Percentiles rank a stretch among this genome's conserved stretches.
phyloP scores from a whole-genome alignment of 2,888 invertebrate genomes.

The Diarsia rubi region DNA sequence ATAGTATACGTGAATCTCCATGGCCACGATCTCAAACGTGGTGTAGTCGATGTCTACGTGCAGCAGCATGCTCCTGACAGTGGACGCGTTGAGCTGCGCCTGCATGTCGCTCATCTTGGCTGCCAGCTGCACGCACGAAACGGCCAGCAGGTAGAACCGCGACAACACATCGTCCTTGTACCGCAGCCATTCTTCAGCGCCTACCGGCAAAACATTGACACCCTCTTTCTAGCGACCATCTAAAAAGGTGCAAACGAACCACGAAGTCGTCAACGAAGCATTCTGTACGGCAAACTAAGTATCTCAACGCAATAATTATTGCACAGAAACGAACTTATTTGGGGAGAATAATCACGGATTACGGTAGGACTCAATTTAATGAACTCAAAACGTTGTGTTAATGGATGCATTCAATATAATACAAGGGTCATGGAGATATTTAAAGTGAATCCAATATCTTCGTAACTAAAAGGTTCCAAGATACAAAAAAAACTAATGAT shows the following conservation, averaged over 20 bases:
- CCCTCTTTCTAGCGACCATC: not conserved
- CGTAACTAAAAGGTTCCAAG: too few species aligned
- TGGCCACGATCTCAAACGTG: conserved; percentile 67
- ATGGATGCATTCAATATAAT: too few species aligned
- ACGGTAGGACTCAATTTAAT: too few species aligned
- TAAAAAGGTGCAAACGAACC: not conserved
- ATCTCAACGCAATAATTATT: not conserved
- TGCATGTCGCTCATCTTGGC: conserved; percentile 75
- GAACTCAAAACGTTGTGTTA: too few species aligned
- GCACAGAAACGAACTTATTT: not conserved
- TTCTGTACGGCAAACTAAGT: not conserved
- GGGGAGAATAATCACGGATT: not conserved
- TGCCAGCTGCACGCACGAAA: conserved; percentile 75
- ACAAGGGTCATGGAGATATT: too few species aligned
- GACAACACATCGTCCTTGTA: conserved; percentile 56
- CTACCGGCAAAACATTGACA: conserved; percentile 27
- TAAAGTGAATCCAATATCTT: too few species aligned
- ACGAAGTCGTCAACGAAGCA: not conserved
- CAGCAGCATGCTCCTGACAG: conserved; percentile 65
- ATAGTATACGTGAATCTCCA: conserved; percentile 74
- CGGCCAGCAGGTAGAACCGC: conserved; percentile 69
- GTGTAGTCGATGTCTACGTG: conserved; percentile 62
- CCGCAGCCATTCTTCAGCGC: conserved; percentile 61
- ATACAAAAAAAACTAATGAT: too few species aligned
- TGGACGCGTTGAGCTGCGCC: conserved; percentile 56